Percentiles rank a stretch among this genome's conserved stretches.
These are phyloP conservation scores for Bimastos eiseni DNA, from an alignment of 2,888 invertebrate genomes.

Conservation along the genomic window DNA sequence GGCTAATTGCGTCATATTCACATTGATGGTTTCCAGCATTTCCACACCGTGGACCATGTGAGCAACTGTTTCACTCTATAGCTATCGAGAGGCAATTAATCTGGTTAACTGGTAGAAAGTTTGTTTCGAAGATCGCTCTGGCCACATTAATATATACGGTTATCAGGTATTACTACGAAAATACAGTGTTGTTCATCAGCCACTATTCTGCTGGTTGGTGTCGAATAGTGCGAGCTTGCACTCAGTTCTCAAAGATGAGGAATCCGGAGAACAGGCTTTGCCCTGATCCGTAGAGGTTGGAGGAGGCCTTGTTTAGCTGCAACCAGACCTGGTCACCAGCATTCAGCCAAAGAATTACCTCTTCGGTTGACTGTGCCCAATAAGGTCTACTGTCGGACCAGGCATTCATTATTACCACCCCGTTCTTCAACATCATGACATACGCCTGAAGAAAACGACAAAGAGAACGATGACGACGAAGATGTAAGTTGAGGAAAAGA, in stretches of 20 bases:
- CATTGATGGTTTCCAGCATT: not conserved
- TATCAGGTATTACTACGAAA: not conserved
- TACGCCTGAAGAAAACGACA: slow-evolving; percentile 51
- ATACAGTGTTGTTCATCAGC: not conserved
- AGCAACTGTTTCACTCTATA: no score
- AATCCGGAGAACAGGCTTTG: slow-evolving; percentile 60
- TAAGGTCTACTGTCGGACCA: slow-evolving; percentile 61
- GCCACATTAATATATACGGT: not conserved
- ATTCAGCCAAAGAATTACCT: slow-evolving; percentile 52
- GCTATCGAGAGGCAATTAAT: no score
- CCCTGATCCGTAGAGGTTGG: slow-evolving; percentile 61
- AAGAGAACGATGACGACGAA: no score
- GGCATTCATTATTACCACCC: slow-evolving; percentile 55
- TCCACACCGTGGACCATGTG: no score
- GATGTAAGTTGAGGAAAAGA: no score
- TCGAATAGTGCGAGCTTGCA: not conserved
- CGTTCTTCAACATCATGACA: slow-evolving; percentile 51
- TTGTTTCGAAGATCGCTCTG: not conserved
- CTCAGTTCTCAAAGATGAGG: slow-evolving; percentile 50
- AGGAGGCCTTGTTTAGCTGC: slow-evolving; percentile 51
- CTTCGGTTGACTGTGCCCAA: slow-evolving; percentile 59
- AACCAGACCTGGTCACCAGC: slow-evolving; percentile 51
- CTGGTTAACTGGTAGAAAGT: not conserved
- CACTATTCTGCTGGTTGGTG: no score
- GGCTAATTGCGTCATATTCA: not conserved